Percentiles rank a stretch among this genome's conserved stretches.
phyloP scores from a whole-genome alignment of 2,888 invertebrate genomes.

The Mimumesa dahlbomi region DNA sequence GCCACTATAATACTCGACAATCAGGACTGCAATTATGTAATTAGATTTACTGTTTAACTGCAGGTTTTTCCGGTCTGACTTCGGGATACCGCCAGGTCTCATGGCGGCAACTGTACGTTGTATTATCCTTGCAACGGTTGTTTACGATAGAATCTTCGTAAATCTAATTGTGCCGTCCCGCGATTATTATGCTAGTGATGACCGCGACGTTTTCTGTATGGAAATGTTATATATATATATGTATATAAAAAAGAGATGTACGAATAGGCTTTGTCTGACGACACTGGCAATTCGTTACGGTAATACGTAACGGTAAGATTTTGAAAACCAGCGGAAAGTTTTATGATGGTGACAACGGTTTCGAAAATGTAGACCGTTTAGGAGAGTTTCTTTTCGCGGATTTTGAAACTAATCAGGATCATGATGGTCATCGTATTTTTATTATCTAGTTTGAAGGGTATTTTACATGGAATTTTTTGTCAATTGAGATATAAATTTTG shows the following conservation, averaged over 20 bases:
- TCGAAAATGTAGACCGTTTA: too few species aligned
- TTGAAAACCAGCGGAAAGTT: too few species aligned
- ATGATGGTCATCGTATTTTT: too few species aligned
- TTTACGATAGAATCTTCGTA: not conserved
- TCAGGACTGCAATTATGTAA: slow-evolving; percentile 58
- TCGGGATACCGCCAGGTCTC: not conserved
- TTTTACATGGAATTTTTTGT: too few species aligned
- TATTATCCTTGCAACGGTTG: not conserved
- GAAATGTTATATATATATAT: not conserved
- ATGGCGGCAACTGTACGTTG: not conserved
- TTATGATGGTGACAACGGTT: too few species aligned
- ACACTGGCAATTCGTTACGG: too few species aligned
- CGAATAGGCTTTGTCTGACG: not conserved
- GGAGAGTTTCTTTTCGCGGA: too few species aligned
- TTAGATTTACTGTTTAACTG: slow-evolving; percentile 62
- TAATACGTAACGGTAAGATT: too few species aligned
- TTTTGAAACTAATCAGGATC: too few species aligned
- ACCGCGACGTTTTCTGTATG: not conserved
- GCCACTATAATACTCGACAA: slow-evolving; percentile 40
- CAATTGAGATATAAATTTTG: too few species aligned
- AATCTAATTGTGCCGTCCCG: not conserved
- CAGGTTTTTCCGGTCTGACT: slow-evolving; percentile 16
- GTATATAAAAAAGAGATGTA: not conserved
- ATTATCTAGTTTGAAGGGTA: too few species aligned
- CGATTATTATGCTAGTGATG: not conserved